Base-by-base conservation (phyloP, 2,888 invertebrate species). In the Lobophora halterata region DNA sequence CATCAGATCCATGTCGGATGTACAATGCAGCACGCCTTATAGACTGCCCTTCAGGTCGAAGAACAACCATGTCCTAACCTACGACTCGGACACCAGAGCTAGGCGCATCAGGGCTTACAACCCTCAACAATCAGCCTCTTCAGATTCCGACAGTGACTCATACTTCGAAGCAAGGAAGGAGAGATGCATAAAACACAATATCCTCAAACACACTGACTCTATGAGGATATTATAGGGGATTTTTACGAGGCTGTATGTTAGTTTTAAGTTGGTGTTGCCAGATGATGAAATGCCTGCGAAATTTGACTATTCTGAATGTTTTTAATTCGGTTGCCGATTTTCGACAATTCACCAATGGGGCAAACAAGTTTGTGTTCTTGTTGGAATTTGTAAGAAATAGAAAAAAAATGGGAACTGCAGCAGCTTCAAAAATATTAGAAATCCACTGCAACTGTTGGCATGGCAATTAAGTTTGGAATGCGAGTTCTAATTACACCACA, bases 1-100 rank as follows among this genome's bases (percentile, higher is more conserved):
- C 53, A 87, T 86, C 40, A 60, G 87, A 28, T 87, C 87, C 1
- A 87, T 87, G 87, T 87, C 87, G 0, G 87, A 87, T 39, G 87
- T 87, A 4, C 86, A 86, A 30, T 79, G 71, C 70, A 86, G 86
- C 50, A 83, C 86, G 1, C 86, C 86, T 0, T 81, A 77, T 62
- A 68, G 78, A 35, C 58, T 81, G 12, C 68, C 74, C 1, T 79
- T 76, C 61, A 68, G 80, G 37, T 71, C 78, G 0, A 66, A 77
- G 40, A 69, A 70, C 25, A 77, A 70, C 20, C 74, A 75, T 33
- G 75, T 75, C 14, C 68, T 86, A 2, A 72, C 72, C 47, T 86
- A 86, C 44, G 86, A 87, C 55, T 86, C 83, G 0, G 87, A 87
- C 52, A 79, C 85, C 3, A 64, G 81, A 34, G 66, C 76, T 3